Evolutionary conservation across 2,113 vertebrate genomes (phyloP).

Genomic region (Phaethornis superciliosus): DNA sequence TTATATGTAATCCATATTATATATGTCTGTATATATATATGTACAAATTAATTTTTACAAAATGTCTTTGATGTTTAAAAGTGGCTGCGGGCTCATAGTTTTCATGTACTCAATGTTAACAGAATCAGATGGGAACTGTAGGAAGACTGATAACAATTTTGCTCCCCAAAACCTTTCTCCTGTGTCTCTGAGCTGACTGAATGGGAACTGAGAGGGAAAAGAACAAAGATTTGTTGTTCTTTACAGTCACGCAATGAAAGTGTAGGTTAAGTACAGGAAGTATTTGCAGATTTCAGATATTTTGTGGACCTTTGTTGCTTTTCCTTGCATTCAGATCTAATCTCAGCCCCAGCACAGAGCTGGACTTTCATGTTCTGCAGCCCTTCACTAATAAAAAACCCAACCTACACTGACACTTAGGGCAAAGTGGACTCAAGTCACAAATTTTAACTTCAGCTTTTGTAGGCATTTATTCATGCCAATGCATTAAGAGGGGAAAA

Average conservation of each 20-base stretch:
- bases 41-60: neutral
- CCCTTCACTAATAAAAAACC: neutral
- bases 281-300: constrained; percentile 69
- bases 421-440: neutral
- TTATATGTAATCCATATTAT: neutral
- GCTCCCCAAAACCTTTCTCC: constrained; percentile 49
- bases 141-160: constrained; percentile 50
- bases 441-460: neutral
- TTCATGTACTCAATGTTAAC: constrained; percentile 8
- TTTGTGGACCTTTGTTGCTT: constrained; percentile 67
- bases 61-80: neutral
- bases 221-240: constrained; percentile 67
- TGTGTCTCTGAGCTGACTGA: constrained; percentile 8
- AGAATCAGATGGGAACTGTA: constrained; percentile 41
- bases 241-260: constrained; percentile 60
- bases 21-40: fast-evolving
- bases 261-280: constrained; percentile 66
- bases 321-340: constrained; percentile 72
- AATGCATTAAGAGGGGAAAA: neutral
- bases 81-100: neutral
- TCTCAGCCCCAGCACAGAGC: constrained; percentile 26
- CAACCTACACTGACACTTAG: neutral
- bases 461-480: neutral
- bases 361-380: constrained; percentile 47
- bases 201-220: constrained; percentile 22